Evolutionary conservation across 2,797 vertebrate genomes (phyloP), one percentile per base, ranked within the genome.

Genomic region (Steatocranus sp.): DNA sequence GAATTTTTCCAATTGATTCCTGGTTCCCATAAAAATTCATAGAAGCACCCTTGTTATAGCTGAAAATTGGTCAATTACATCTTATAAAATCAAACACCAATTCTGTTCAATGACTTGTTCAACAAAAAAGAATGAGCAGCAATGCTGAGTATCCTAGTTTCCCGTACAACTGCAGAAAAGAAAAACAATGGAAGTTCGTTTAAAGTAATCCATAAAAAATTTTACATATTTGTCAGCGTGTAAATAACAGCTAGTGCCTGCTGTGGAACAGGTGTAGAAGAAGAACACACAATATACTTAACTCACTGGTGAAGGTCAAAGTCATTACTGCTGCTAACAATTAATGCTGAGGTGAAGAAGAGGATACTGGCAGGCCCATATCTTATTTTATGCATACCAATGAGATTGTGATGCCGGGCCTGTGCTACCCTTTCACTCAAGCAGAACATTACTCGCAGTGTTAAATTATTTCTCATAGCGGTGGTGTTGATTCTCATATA

Each of bases 271-370:
- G 77, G 73, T 89, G 90, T 43, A 50, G 43, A 61, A 46, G 73
- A 85, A 81, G 83, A 66, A 68, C 82, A 90, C 79, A 89, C 81
- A 87, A 79, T 88, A 86, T 77, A 88, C 56, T 87, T 79, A 79
- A 87, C 81, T 89, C 75, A 75, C 75, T 61, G 79, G 82, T 87
- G 90, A 95, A 95, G 94, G 94, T 94, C 91, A 93, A 86, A 94
- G 89, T 95, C 92, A 94, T 95, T 93, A 94, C 84, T 88, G 88
- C 85, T 81, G 87, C 84, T 85, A 90, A 93, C 92, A 93, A 94
- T 93, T 93, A 94, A 91, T 84, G 85, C 87, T 87, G 84, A 93
- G 89, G 91, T 93, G 93, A 94, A 84, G 90, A 88, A 91, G 87
- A 90, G 91, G 91, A 93, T 90, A 75, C 88, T 87, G 90, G 82